Percentiles rank a stretch among this genome's conserved stretches.
These are phyloP conservation scores for Sarcoramphus papa DNA, from an alignment of 2,797 vertebrate genomes.

Conservation along the genomic window DNA sequence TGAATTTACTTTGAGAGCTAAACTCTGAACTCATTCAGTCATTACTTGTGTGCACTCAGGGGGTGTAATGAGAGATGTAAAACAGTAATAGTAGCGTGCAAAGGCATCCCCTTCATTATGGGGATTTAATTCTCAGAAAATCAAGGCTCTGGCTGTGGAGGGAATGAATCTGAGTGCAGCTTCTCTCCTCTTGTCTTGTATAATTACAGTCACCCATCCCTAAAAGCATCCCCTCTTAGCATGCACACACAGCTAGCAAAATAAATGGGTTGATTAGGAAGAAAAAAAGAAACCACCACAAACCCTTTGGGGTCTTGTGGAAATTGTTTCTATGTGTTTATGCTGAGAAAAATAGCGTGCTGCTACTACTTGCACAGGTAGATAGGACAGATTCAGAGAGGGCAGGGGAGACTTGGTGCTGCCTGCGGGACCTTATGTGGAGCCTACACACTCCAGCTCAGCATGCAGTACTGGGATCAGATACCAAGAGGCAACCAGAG, in stretches of 20 bases:
- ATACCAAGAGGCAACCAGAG: not conserved
- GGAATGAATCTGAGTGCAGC: constrained; percentile 8
- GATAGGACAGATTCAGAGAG: not conserved
- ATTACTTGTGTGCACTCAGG: not conserved
- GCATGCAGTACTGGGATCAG: not conserved
- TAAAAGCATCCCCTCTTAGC: constrained; percentile 32
- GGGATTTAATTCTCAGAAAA: constrained; percentile 38
- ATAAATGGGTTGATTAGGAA: not conserved
- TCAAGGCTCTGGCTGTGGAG: constrained; percentile 4
- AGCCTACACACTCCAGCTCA: not conserved
- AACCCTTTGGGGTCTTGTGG: not conserved
- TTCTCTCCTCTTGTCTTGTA: constrained; percentile 34
- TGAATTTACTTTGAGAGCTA: constrained; percentile 16
- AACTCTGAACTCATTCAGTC: not conserved
- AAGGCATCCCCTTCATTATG: constrained; percentile 18
- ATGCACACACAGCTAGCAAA: not conserved
- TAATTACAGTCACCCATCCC: constrained; percentile 41
- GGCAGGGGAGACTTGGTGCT: not conserved
- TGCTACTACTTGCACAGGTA: not conserved
- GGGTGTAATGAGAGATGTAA: constrained; percentile 5
- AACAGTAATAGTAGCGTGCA: not conserved
- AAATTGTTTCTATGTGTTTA: not conserved
- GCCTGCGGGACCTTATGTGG: not conserved
- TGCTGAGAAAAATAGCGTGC: not conserved
- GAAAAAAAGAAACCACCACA: not conserved